A percentile compares a stretch with the other conserved stretches of the same genome.
phyloP scores from a whole-genome alignment of 2,113 vertebrate species.

The Muntiacus muntjak region DNA sequence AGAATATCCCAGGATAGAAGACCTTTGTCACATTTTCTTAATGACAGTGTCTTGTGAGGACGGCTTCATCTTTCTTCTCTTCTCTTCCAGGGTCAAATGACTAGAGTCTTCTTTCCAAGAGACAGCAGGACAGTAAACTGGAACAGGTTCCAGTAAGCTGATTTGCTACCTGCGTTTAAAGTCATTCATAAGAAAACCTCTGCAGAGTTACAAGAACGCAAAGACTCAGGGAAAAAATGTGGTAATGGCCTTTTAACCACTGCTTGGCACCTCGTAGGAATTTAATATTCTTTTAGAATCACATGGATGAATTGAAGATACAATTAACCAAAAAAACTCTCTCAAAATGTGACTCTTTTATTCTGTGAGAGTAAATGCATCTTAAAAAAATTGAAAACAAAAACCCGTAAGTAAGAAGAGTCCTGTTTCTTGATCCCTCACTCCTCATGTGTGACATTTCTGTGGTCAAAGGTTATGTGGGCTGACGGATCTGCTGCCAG shows the following conservation, averaged over 20 bases:
- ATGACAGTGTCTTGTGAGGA: not conserved
- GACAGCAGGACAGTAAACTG: not conserved
- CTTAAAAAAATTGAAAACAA: not conserved
- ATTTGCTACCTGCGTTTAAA: not conserved
- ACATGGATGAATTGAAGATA: not conserved
- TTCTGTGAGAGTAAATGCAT: not conserved
- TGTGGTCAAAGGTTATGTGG: not conserved
- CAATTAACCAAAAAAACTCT: not conserved
- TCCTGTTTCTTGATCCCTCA: not conserved
- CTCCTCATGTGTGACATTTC: not conserved
- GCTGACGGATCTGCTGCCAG: not conserved
- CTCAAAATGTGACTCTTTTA: not conserved
- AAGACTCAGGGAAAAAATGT: not conserved
- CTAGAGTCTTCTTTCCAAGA: not conserved
- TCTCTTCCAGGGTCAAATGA: not conserved
- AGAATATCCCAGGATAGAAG: not conserved
- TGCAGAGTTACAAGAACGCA: not conserved
- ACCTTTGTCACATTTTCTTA: not conserved
- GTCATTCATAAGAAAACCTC: not conserved
- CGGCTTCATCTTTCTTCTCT: not conserved
- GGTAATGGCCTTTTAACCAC: not conserved
- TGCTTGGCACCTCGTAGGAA: not conserved
- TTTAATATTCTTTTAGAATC: not conserved
- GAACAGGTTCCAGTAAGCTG: not conserved
- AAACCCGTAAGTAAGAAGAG: not conserved